Evolutionary conservation across 2,113 vertebrate genomes (phyloP), one percentile per base, ranked within the genome.

Genomic region (Alouatta palliata): DNA sequence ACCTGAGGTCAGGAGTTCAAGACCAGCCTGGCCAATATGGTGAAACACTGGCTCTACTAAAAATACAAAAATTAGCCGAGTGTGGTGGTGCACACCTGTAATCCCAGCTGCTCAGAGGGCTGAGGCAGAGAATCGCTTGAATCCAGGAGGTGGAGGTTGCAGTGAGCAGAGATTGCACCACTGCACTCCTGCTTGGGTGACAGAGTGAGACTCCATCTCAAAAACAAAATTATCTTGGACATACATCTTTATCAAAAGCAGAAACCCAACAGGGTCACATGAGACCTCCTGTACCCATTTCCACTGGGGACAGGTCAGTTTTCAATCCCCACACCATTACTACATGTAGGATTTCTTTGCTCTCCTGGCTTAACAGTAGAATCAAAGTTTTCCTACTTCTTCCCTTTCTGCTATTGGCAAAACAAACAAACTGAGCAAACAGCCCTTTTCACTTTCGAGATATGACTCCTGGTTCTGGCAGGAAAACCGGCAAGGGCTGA

Each of bases 201-300:
- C 61, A 64, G 27, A 64, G 61, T 5, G 5, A 64, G 61, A 64
- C 61, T 64, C 27, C 27, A 64, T 14, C 61, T 32, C 27, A 64
- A 64, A 64, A 61, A 5, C 23, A 76, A 90, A 40, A 12, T 3
- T 6, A 5, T 70, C 73, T 52, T 32, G 27, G 25, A 66, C 8
- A 43, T 49, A 40, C 52, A 35, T 87, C 79, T 73, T 56, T 43
- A 45, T 73, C 30, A 61, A 83, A 77, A 90, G 75, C 81, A 54
- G 43, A 92, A 83, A 83, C 90, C 32, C 35, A 43, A 79, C 54
- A 37, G 32, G 80, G 45, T 27, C 82, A n/a, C 54, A 0, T 0
- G 6, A 11, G 37, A 32, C 2, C 25, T 32, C 83, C 52, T 7
- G 14, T 11, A 16, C 20, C 32, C 79, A 37, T 32, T 49, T 6